Conservation (phyloP, 1,140 invertebrate genomes). For the Drosophila nigromelanica region DNA sequence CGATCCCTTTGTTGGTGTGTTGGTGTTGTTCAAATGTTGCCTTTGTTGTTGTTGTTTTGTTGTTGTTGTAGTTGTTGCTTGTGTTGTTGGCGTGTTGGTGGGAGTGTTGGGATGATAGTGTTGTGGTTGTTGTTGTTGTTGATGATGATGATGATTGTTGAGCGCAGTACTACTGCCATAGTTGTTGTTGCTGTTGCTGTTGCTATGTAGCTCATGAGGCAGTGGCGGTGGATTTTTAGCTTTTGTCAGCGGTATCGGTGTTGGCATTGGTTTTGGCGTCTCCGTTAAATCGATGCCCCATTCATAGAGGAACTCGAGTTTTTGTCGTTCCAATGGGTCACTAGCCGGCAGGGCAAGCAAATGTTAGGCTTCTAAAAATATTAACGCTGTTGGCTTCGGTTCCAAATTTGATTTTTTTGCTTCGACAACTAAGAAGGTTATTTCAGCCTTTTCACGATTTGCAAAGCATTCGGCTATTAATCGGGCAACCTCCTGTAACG, state of each 20-base stretch:
- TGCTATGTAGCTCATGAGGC: constrained; percentile 69
- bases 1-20: constrained; percentile 67
- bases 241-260: constrained; percentile 84
- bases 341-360: constrained; percentile 91
- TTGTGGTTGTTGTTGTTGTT: constrained; percentile 48
- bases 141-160: constrained; percentile 65
- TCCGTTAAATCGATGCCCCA: constrained; percentile 87
- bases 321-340: constrained; percentile 86
- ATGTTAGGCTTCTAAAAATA: constrained; percentile 95
- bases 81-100: constrained; percentile 34
- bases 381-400: constrained; percentile 93
- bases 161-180: constrained; percentile 63
- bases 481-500: constrained; percentile 92
- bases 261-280: constrained; percentile 84
- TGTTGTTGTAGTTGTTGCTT: constrained; percentile 47
- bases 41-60: constrained; percentile 33
- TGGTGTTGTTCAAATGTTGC: constrained; percentile 53
- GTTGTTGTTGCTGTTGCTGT: constrained; percentile 45
- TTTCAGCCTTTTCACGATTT: constrained; percentile 91
- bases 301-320: constrained; percentile 85
- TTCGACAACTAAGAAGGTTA: constrained; percentile 95
- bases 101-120: constrained; percentile 54
- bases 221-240: constrained; percentile 83
- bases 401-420: constrained; percentile 95
- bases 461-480: constrained; percentile 95